A percentile compares a stretch with the other conserved stretches of the same genome.
phyloP scores from a whole-genome alignment of 2,888 invertebrate species.

The Pristionchus fissidentatus region DNA sequence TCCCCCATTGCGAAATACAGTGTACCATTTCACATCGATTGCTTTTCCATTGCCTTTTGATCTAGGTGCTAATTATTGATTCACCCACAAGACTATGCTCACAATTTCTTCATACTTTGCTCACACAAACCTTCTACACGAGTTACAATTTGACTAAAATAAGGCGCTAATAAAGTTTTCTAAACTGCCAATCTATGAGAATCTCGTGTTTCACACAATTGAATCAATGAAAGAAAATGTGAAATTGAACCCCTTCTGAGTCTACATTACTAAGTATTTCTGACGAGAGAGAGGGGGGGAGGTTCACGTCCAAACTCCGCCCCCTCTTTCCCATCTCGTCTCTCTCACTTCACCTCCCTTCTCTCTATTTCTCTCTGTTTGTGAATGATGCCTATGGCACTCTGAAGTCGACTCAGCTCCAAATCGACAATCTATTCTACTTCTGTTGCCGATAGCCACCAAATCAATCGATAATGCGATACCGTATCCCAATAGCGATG shows the following conservation, averaged over 20 bases:
- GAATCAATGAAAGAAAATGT: not conserved
- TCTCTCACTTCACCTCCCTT: not conserved
- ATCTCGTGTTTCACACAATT: not conserved
- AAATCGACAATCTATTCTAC: slow-evolving; percentile 16
- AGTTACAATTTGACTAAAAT: too few species aligned
- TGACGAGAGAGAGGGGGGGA: not conserved
- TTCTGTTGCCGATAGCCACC: too few species aligned
- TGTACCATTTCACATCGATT: slow-evolving; percentile 14
- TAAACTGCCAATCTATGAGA: not conserved
- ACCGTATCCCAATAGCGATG: not conserved
- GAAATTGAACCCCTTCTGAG: not conserved
- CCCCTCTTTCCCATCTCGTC: not conserved
- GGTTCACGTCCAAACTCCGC: slow-evolving; percentile 29
- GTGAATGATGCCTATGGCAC: slow-evolving; percentile 45
- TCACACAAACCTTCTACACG: slow-evolving; percentile 9
- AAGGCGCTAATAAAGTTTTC: slow-evolving; percentile 31
- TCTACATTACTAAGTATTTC: slow-evolving; percentile 34
- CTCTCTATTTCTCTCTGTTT: slow-evolving; percentile 15
- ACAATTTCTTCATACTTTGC: slow-evolving; percentile 4
- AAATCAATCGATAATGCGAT: slow-evolving; percentile 27
- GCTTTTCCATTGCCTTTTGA: slow-evolving; percentile 37
- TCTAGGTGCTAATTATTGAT: slow-evolving; percentile 33
- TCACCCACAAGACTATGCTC: slow-evolving; percentile 4
- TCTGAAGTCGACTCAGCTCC: not conserved
- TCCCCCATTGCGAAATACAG: slow-evolving; percentile 24